Conservation (phyloP, 1,140 invertebrate species). For the Drosophila bocqueti region DNA sequence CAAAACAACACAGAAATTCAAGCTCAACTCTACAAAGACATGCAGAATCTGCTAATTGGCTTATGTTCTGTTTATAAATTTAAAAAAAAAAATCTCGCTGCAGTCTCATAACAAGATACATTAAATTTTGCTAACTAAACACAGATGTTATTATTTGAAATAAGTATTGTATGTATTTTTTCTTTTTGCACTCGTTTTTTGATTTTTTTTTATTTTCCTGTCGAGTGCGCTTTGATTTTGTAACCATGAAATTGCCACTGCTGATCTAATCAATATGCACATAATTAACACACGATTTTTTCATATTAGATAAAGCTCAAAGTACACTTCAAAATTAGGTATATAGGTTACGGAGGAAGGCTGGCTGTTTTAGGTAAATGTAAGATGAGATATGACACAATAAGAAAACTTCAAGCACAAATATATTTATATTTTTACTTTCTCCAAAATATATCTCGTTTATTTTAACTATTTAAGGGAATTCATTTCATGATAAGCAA, state of each 20-base stretch:
- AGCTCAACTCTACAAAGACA: not conserved
- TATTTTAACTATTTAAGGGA: not conserved
- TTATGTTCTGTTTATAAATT: not conserved
- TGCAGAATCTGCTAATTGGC: not conserved
- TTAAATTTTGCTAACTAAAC: too few species aligned
- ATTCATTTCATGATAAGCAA: not conserved
- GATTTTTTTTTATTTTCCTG: not conserved
- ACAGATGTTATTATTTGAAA: too few species aligned
- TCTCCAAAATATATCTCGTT: too few species aligned
- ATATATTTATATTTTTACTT: too few species aligned
- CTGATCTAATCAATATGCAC: constrained; percentile 14
- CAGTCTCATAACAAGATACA: not conserved
- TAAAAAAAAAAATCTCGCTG: not conserved
- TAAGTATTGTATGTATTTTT: not conserved
- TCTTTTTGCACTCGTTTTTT: not conserved
- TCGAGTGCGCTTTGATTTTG: not conserved
- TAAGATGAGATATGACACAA: not conserved
- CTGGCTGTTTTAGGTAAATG: too few species aligned
- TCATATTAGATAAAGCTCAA: not conserved
- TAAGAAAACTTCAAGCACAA: too few species aligned
- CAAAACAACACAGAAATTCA: not conserved
- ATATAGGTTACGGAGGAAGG: too few species aligned
- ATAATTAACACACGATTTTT: not conserved
- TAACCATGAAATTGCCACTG: not conserved
- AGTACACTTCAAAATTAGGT: not conserved